phyloP scores from a whole-genome alignment of 2,113 vertebrate species.

The Mohoua ochrocephala region DNA sequence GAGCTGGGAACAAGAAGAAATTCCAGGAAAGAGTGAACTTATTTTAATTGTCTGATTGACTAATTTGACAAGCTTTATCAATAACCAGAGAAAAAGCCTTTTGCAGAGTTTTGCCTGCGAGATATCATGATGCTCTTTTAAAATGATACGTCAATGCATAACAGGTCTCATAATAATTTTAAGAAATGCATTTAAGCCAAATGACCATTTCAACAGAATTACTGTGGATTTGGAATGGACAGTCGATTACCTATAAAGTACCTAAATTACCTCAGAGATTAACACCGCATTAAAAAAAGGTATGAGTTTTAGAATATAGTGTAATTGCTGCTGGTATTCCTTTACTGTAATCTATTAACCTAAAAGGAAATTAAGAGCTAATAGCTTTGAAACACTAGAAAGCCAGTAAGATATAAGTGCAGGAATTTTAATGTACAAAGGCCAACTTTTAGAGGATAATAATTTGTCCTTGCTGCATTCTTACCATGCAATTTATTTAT shows the following conservation, averaged over 20 bases:
- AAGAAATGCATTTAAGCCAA: background rate
- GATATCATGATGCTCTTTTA: background rate
- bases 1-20: background rate
- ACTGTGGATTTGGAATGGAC: background rate
- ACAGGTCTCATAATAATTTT: background rate
- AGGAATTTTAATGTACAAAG: background rate
- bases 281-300: background rate
- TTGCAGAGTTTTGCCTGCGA: background rate
- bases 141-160: accelerated
- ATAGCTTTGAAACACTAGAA: background rate
- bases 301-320: background rate
- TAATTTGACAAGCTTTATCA: background rate
- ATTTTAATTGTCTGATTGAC: background rate
- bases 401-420: background rate
- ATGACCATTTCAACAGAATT: background rate
- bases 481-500: background rate
- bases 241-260: background rate
- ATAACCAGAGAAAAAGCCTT: background rate
- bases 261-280: background rate
- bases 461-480: background rate
- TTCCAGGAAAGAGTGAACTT: background rate
- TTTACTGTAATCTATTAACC: background rate
- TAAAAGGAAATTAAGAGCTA: background rate
- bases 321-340: background rate
- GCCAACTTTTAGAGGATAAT: background rate